Evolutionary conservation across 2,113 vertebrate genomes (phyloP), one percentile per base, ranked within the genome.

Genomic region (Colius striatus): DNA sequence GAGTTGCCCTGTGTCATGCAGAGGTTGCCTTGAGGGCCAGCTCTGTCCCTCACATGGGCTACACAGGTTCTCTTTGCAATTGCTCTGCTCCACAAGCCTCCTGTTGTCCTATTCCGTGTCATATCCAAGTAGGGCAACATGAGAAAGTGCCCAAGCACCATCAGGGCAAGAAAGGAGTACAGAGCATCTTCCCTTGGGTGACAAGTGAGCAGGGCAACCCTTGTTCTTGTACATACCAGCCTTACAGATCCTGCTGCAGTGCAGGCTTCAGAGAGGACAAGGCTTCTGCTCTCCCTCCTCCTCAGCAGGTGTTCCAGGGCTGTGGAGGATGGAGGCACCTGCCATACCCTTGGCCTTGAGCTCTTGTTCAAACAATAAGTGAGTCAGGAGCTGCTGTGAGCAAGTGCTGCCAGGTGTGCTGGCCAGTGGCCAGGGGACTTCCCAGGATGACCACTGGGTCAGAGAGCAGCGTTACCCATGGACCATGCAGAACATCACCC

Each of bases 161-260:
- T 5, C 14, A 27, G 25, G 45, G 11, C 48, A 30, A 7, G 34
- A 7, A 32, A 23, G 27, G 23, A 20, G 10, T 22, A 2, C 38
- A 8, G 9, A 48, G 19, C 25, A 25, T 11, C 41, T 51, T 27
- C 58, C 32, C 22, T 30, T 25, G n/a, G 20, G 29, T n/a, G 51
- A 26, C 19, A 29, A 23, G 27, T 0, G 0, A 53, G 77, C 12
- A 4, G 57, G 36, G 36, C 9, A 23, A 0, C 30, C 21, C 41
- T 47, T 43, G 21, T 70, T 81, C 5, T 5, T 13, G 32, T n/a
- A 5, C 51, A 63, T 51, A 8, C 19, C 32, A 53, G 51, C 58
- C 27, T 17, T 29, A 6, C 7, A 38, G 43, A 41, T 34, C 9
- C 54, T 63, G 45, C 30, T 13, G 6, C 48, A n/a, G 21, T 36